phyloP scores from a whole-genome alignment of 2,113 vertebrate species.

The Oceanites oceanicus region DNA sequence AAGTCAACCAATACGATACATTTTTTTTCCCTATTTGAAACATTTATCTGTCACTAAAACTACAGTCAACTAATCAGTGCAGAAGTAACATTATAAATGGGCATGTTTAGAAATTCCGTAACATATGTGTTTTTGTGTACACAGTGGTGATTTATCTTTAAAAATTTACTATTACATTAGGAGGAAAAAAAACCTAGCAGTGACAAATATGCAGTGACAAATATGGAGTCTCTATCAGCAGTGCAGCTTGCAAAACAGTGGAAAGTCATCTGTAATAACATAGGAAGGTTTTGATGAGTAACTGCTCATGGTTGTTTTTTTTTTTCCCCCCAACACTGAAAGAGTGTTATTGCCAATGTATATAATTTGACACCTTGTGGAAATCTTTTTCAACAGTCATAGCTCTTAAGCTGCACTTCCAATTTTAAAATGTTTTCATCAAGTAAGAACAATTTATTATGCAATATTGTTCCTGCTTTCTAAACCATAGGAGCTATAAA shows the following conservation, averaged over 20 bases:
- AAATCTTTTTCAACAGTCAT: not conserved
- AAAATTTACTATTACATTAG: not conserved
- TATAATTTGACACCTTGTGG: not conserved
- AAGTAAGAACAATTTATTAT: not conserved
- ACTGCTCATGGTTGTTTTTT: not conserved
- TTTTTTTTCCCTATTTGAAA: not conserved
- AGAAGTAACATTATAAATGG: slow-evolving; percentile 21
- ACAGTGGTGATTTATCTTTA: not conserved
- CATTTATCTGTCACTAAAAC: not conserved
- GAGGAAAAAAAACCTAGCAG: not conserved
- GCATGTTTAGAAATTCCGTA: not conserved
- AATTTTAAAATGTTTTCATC: not conserved
- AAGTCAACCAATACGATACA: not conserved
- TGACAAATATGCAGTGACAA: slow-evolving; percentile 25
- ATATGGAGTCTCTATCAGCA: not conserved
- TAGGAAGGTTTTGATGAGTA: not conserved
- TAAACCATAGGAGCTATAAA: not conserved
- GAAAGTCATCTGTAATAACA: not conserved
- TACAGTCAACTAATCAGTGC: not conserved
- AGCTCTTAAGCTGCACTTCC: not conserved
- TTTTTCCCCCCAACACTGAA: not conserved
- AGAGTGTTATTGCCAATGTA: not conserved
- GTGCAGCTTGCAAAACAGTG: not conserved
- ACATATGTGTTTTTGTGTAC: not conserved
- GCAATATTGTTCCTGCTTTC: not conserved